A percentile compares a stretch with the other conserved stretches of the same genome.
phyloP scores from a whole-genome alignment of 2,797 vertebrate genomes.

The Acanthurus lineatus region DNA sequence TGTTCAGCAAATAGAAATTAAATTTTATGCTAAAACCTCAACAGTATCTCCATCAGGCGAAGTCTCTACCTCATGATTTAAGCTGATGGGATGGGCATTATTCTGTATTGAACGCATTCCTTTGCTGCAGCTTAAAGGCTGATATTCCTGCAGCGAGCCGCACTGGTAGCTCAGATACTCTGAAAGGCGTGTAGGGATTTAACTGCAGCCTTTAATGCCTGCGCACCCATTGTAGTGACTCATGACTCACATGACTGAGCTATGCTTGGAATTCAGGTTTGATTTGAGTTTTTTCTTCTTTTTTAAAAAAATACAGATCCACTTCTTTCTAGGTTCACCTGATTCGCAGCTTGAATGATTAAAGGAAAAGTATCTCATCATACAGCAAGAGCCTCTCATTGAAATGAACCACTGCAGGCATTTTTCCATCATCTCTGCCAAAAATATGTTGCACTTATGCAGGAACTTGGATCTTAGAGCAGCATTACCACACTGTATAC shows the following conservation, averaged over 20 bases:
- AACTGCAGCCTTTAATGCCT: constrained; percentile 51
- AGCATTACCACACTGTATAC: not conserved
- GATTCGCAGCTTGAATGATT: constrained; percentile 58
- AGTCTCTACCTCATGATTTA: not conserved
- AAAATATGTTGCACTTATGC: constrained; percentile 20
- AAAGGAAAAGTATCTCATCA: constrained; percentile 41
- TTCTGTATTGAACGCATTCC: constrained; percentile 18
- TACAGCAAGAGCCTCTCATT: constrained; percentile 24
- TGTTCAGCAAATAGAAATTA: too few relatives aligned
- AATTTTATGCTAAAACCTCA: not conserved
- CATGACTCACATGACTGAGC: constrained; percentile 64
- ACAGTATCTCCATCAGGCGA: constrained; percentile 3
- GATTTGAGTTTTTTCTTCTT: constrained; percentile 61
- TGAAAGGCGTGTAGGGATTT: constrained; percentile 54
- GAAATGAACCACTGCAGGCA: constrained; percentile 21
- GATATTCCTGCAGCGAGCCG: constrained; percentile 19
- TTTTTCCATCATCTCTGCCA: constrained; percentile 43
- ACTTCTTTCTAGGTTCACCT: constrained; percentile 55
- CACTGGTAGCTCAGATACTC: constrained; percentile 44
- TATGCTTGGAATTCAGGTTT: constrained; percentile 76
- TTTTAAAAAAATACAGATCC: not conserved
- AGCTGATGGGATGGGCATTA: constrained; percentile 13
- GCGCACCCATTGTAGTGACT: constrained; percentile 64
- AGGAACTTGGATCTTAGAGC: too few relatives aligned
- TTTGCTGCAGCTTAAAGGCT: constrained; percentile 14